Evolutionary conservation across 2,113 vertebrate genomes (phyloP), one percentile per base, ranked within the genome.

Genomic region (Galemys pyrenaicus): DNA sequence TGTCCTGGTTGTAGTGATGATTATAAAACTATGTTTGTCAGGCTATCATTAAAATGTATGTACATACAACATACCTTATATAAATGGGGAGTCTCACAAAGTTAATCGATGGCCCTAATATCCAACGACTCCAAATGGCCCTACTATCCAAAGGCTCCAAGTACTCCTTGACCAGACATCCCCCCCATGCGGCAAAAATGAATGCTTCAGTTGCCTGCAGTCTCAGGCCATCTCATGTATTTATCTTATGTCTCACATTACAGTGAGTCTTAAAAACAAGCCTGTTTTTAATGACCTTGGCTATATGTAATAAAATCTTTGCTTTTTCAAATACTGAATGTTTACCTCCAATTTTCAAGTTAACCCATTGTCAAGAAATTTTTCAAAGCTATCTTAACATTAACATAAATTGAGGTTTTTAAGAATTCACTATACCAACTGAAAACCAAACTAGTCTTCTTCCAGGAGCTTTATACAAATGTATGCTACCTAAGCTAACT

Each of bases 261-360:
- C 0, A 79, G 32, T 39, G 0, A 75, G 54, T 44, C 54, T 62
- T 87, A 87, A 92, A 73, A 56, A n/a, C 39, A 89, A 92, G 13
- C 41, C 26, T 37, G 17, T n/a, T 85, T 83, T 71, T n/a, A 9
- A n/a, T 58, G 49, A 85, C 56, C 11, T 51, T 56, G 60, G 60
- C 19, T 75, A 94, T 6, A 87, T 62, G 39, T 0, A 68, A 46
- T 7, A 95, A 93, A 93, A 79, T 71, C 54, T 75, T 62, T 82
- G 19, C 20, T 74, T 80, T 95, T 89, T 85, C 54, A 94, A 74
- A 92, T 71, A 74, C 12, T 77, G 41, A 94, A 88, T 49, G 46
- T 17, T 94, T 73, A 77, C 32, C 11, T 87, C 44, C 83, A 75
- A 90, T 65, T 79, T 74, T 96, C 73, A 90, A 88, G 30, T 22